phyloP scores from a whole-genome alignment of 1,140 invertebrate species.

The Drosophila grimshawi region DNA sequence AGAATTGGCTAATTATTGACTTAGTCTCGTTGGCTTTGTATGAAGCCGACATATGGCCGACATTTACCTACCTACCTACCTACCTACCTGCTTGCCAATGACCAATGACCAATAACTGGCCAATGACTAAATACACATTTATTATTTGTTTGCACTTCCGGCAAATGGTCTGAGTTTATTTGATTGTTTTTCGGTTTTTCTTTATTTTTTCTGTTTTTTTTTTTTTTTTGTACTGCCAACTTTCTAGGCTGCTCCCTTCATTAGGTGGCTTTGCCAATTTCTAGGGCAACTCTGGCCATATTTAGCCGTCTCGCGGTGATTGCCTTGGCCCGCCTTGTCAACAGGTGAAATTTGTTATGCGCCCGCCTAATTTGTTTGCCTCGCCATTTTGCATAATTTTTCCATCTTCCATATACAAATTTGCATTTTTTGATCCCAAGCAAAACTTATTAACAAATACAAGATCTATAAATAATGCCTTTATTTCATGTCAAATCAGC shows the following conservation, averaged over 20 bases:
- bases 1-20: constrained; percentile 67
- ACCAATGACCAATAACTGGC: background rate
- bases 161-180: constrained; percentile 42
- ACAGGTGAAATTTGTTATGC: constrained; percentile 72
- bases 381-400: constrained; percentile 66
- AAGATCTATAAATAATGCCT: constrained; percentile 56
- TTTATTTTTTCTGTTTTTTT: constrained; percentile 21
- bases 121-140: constrained; percentile 18
- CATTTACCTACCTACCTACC: constrained; percentile 1
- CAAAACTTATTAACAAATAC: constrained; percentile 12
- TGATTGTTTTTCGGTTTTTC: constrained; percentile 15
- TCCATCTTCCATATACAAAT: constrained; percentile 55
- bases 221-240: constrained; percentile 31
- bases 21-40: constrained; percentile 58
- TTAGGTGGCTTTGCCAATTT: constrained; percentile 53
- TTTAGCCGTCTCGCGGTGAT: constrained; percentile 48
- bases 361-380: constrained; percentile 63
- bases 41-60: constrained; percentile 39
- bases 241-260: constrained; percentile 55
- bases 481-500: constrained; percentile 64
- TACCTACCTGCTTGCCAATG: constrained; percentile 16
- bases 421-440: constrained; percentile 56
- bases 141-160: constrained; percentile 53
- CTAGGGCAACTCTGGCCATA: constrained; percentile 67
- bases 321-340: constrained; percentile 66